Conservation (phyloP, 2,113 vertebrate genomes). For the Rhinoderma darwinii region DNA sequence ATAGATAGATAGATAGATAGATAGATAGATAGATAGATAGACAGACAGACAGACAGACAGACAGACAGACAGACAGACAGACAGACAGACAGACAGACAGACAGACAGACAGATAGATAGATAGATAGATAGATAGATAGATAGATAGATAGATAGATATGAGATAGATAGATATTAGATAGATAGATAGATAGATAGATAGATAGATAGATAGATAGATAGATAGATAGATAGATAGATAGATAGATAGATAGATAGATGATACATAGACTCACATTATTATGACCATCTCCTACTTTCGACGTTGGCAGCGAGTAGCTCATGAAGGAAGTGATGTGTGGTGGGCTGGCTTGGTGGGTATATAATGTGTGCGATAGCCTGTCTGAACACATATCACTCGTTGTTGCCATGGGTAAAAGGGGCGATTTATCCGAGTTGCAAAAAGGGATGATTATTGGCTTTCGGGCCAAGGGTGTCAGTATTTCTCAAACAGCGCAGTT, state of each 20-base stretch:
- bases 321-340: too few species aligned
- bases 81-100: not conserved
- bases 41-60: not conserved
- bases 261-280: too few species aligned
- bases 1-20: not conserved
- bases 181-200: not conserved
- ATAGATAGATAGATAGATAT: not conserved
- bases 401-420: too few species aligned
- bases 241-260: not conserved
- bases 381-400: too few species aligned
- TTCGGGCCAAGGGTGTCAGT: too few species aligned
- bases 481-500: too few species aligned
- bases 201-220: not conserved
- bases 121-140: not conserved
- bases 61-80: not conserved
- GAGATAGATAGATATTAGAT: not conserved
- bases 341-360: too few species aligned
- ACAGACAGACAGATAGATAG: not conserved
- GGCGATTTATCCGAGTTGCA: too few species aligned
- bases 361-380: too few species aligned
- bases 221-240: not conserved
- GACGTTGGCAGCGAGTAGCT: too few species aligned
- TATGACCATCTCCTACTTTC: too few species aligned
- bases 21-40: not conserved
- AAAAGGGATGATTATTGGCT: too few species aligned